Conservation (phyloP, 2,888 invertebrate species). For the Meiosimyza platycephala region DNA sequence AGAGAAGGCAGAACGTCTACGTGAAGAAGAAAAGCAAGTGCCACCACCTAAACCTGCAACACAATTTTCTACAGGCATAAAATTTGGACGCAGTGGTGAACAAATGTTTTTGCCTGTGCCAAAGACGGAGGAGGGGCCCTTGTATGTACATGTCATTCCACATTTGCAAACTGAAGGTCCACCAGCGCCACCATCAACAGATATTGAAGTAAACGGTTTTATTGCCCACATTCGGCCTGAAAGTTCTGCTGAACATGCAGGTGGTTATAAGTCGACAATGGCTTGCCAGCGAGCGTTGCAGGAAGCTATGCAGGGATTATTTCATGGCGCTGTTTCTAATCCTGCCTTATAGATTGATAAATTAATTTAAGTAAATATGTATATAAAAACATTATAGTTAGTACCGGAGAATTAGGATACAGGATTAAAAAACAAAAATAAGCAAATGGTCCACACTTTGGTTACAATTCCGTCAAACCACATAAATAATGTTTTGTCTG, state of each 20-base stretch:
- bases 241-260: constrained; percentile 81
- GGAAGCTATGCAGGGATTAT: constrained; percentile 85
- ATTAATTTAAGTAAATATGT: neutral
- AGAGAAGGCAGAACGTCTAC: constrained; percentile 75
- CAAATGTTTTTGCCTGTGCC: constrained; percentile 77
- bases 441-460: neutral
- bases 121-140: constrained; percentile 80
- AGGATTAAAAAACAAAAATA: neutral
- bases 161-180: constrained; percentile 79
- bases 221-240: constrained; percentile 81
- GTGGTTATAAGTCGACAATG: constrained; percentile 85
- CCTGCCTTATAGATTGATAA: too few relatives aligned
- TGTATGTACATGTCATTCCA: constrained; percentile 77
- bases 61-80: constrained; percentile 89
- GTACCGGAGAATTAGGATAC: too few relatives aligned
- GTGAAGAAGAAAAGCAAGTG: constrained; percentile 70
- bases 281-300: constrained; percentile 89
- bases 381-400: neutral
- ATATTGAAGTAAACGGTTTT: constrained; percentile 77
- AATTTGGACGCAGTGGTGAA: constrained; percentile 76
- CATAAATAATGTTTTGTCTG: too few relatives aligned
- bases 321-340: constrained; percentile 52
- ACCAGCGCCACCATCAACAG: constrained; percentile 72
- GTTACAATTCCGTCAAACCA: too few relatives aligned
- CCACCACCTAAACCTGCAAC: constrained; percentile 69